Base-by-base conservation (phyloP, 2,888 invertebrate genomes). In the Pelosia muscerda region DNA sequence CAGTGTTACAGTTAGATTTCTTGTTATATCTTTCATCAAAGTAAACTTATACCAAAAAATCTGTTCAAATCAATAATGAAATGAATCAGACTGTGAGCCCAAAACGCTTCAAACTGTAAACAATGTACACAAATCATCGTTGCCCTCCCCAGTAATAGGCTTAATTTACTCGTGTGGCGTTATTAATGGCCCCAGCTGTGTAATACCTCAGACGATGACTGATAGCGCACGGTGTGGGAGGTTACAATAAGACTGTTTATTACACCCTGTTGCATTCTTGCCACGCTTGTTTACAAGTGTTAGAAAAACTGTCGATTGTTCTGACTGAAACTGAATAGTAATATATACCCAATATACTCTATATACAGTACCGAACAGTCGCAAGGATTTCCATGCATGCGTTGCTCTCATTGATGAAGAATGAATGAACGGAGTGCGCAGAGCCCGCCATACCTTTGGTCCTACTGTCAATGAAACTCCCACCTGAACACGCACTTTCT, bases 131-230 rank as follows among this genome's bases (percentile, higher is more conserved):
- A 79, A 78, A 78, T 83, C 78, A 79, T 78, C 64, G 69, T 72
- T 65, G 63, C 71, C 68, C 73, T 72, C 69, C 62, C 74, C 23
- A 56, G 80, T 84, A 84, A 87, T 84, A 79, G 79, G 81, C 81
- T 83, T 84, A 84, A 86, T 85, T 82, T 78, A 83, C 81, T 84
- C 72, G 65, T 75, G 75, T 70, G 66, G 61, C 77, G 76, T 86
- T 84, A 86, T 84, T 84, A 84, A 87, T 84, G 72, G 76, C 67
- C 66, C 62, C 70, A 68, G 66, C 74, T 71, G 69, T 73, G 83
- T 80, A 77, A 82, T 84, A 81, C 77, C 71, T 72, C 66, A 69
- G 73, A 72, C 71, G 74, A 73, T 68, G 76, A 76, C 66, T 81
- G 69, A 81, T 68, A 69, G 54, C 38, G 26, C 63, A 38, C 57